A percentile compares a stretch with the other conserved stretches of the same genome.
Conservation (phyloP, 2,797 vertebrate species). For the Cuculus canorus region DNA sequence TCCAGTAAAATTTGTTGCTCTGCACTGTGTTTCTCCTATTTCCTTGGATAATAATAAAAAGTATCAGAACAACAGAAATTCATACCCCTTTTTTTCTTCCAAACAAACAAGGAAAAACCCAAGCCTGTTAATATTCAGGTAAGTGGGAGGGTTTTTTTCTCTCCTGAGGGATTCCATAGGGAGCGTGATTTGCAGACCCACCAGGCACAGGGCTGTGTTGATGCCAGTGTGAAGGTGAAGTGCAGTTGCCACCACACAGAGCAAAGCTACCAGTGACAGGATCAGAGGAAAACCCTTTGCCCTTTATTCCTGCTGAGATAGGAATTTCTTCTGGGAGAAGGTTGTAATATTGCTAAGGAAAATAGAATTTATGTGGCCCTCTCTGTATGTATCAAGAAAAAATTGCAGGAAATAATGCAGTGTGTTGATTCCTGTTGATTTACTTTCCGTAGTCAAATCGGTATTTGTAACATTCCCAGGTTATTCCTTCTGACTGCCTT, state of each 20-base stretch:
- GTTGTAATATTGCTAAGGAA: neutral
- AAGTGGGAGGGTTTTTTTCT: neutral
- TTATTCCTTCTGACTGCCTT: neutral
- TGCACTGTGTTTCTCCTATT: neutral
- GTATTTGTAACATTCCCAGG: neutral
- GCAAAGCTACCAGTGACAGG: neutral
- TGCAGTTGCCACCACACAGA: accelerated
- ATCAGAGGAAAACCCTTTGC: neutral
- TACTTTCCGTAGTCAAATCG: neutral
- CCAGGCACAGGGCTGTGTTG: accelerated
- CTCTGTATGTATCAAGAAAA: neutral
- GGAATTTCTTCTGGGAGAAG: neutral
- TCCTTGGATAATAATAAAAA: neutral
- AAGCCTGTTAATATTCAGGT: neutral
- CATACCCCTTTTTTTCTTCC: neutral
- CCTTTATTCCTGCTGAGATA: neutral
- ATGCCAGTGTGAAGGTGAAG: accelerated
- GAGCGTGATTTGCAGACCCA: accelerated
- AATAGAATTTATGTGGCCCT: neutral
- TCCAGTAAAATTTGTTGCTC: neutral
- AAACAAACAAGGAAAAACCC: neutral
- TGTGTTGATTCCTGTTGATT: neutral
- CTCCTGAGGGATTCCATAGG: neutral
- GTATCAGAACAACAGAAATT: neutral
- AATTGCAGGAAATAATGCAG: neutral